A percentile compares a stretch with the other conserved stretches of the same genome.
These are phyloP conservation scores for Holocentrus rufus DNA, from an alignment of 2,797 vertebrate genomes.

Conservation along the genomic window DNA sequence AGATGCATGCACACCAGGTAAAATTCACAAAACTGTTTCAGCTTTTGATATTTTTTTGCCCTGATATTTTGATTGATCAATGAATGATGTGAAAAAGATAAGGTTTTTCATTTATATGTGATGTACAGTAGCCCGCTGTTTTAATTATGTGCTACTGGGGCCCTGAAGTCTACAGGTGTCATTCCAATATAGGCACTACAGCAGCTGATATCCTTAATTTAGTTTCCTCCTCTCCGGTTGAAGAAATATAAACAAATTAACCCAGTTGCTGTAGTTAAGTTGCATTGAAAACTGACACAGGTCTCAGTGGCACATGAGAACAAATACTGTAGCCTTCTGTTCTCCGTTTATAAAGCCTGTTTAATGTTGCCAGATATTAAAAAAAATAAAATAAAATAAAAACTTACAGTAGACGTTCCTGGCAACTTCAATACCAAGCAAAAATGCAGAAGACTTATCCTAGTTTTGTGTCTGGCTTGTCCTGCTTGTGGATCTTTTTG, in stretches of 20 bases:
- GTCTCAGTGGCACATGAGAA: neutral
- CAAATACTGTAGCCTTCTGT: neutral
- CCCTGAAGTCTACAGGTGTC: neutral
- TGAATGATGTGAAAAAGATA: neutral
- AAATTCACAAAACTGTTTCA: neutral
- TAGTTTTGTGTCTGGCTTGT: neutral
- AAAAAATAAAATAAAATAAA: no score
- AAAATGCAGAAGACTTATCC: neutral
- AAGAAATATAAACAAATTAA: neutral
- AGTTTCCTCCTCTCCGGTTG: neutral
- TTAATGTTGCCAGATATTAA: no score
- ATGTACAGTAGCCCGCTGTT: neutral
- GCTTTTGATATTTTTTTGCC: neutral
- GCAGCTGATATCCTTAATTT: neutral
- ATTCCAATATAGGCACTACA: neutral
- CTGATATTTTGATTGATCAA: neutral
- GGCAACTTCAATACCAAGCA: neutral
- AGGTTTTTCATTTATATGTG: neutral
- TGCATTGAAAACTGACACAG: neutral
- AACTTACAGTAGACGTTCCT: no score
- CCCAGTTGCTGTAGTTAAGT: neutral
- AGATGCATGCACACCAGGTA: slow-evolving; percentile 85
- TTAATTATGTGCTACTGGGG: neutral
- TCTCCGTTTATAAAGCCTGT: neutral
- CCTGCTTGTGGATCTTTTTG: slow-evolving; percentile 2